Percentiles rank a stretch among this genome's conserved stretches.
Conservation (phyloP, 2,113 vertebrate genomes). For the Thalassarche chlororhynchos region DNA sequence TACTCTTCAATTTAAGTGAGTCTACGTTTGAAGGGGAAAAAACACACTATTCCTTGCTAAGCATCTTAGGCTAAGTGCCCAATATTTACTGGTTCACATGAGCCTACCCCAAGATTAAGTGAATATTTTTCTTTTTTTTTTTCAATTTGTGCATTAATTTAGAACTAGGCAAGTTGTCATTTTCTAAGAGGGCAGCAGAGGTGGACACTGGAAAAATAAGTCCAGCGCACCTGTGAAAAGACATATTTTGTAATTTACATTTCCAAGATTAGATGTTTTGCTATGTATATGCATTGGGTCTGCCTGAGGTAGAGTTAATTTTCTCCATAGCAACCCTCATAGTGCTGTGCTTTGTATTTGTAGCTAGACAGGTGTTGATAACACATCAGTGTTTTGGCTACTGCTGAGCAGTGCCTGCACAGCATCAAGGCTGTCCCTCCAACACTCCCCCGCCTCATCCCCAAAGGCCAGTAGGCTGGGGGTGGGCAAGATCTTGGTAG, state of each 20-base stretch:
- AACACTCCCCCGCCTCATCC: too few species aligned
- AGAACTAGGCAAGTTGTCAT: not conserved
- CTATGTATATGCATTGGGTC: not conserved
- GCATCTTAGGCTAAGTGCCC: not conserved
- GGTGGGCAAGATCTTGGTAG: not conserved
- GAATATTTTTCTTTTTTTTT: not conserved
- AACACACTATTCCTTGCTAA: not conserved
- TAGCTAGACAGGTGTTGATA: too few species aligned
- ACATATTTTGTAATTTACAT: not conserved
- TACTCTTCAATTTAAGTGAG: not conserved
- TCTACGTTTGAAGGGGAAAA: not conserved
- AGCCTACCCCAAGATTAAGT: not conserved
- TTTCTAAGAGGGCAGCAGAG: not conserved
- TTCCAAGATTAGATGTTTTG: not conserved
- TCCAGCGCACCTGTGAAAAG: not conserved
- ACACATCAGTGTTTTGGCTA: too few species aligned
- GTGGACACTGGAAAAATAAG: not conserved
- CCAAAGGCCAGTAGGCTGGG: not conserved
- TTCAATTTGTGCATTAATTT: not conserved
- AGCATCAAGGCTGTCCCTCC: not conserved
- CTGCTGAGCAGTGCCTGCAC: too few species aligned
- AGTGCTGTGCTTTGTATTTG: too few species aligned
- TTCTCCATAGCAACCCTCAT: not conserved
- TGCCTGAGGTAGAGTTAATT: not conserved
- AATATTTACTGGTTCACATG: not conserved